Conservation (phyloP, 2,888 invertebrate species). For the Nemurella pictetii region DNA sequence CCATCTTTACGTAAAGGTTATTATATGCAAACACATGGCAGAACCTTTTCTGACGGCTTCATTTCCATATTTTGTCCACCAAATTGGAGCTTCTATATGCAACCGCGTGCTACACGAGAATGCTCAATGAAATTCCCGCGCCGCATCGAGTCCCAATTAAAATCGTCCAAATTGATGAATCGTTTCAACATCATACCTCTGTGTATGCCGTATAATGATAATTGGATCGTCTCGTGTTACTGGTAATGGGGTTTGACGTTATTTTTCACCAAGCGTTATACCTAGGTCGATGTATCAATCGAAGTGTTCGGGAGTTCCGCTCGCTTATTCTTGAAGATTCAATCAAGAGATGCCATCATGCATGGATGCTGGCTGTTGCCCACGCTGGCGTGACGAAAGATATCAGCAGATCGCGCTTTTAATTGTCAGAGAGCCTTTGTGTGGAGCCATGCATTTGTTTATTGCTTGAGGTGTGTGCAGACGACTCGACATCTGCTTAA, state of each 20-base stretch:
- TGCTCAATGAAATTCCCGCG: neutral
- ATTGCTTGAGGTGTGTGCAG: neutral
- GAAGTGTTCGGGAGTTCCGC: neutral
- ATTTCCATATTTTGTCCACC: neutral
- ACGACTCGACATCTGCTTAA: neutral
- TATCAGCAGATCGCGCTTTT: neutral
- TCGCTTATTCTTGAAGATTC: neutral
- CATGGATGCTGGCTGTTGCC: neutral
- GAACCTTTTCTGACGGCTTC: neutral
- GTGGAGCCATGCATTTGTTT: neutral
- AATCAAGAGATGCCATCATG: neutral
- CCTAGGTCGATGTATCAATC: neutral
- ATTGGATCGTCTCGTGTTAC: neutral
- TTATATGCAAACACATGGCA: constrained; percentile 11
- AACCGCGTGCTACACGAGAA: neutral
- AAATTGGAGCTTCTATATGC: neutral
- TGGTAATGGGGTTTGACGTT: neutral
- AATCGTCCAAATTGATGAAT: constrained; percentile 19
- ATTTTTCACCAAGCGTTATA: neutral
- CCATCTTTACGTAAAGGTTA: neutral
- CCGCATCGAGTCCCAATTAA: constrained; percentile 22
- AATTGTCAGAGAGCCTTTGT: neutral
- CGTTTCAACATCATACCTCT: neutral
- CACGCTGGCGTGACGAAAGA: neutral
- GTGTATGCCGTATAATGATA: neutral